Percentiles rank a stretch among this genome's conserved stretches.
phyloP scores from a whole-genome alignment of 2,113 vertebrate species.

The Numenius arquata region DNA sequence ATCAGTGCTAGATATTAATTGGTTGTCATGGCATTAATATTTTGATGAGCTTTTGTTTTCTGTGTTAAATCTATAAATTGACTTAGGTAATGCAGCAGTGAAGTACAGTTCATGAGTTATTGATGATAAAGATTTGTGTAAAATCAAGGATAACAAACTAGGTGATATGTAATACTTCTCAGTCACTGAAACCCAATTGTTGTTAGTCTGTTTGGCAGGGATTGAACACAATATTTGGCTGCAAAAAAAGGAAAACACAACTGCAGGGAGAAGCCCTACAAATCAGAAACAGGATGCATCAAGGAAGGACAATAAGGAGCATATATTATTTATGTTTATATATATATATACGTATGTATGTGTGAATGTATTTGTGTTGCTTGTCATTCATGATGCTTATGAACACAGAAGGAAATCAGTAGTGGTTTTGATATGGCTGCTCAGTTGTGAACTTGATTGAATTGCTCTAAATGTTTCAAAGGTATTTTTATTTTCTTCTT shows the following conservation, averaged over 20 bases:
- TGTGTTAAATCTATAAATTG: neutral
- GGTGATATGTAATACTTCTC: neutral
- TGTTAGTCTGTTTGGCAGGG: neutral
- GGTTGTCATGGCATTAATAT: neutral
- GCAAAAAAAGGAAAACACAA: neutral
- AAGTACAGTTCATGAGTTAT: neutral
- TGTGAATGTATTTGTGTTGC: neutral
- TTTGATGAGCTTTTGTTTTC: neutral
- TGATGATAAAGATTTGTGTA: neutral
- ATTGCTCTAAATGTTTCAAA: neutral
- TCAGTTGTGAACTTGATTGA: neutral
- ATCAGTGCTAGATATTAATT: neutral
- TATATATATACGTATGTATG: neutral
- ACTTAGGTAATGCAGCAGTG: neutral
- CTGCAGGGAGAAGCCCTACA: neutral
- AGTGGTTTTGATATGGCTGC: neutral
- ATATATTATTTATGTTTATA: neutral
- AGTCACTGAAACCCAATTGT: neutral
- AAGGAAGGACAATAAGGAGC: neutral
- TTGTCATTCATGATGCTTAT: neutral
- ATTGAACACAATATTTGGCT: neutral
- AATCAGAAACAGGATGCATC: neutral
- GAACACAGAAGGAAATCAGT: neutral
- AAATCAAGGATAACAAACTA: neutral
- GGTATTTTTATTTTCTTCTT: neutral